phyloP scores from a whole-genome alignment of 1,140 invertebrate genomes.

The Antheraea pernyi region DNA sequence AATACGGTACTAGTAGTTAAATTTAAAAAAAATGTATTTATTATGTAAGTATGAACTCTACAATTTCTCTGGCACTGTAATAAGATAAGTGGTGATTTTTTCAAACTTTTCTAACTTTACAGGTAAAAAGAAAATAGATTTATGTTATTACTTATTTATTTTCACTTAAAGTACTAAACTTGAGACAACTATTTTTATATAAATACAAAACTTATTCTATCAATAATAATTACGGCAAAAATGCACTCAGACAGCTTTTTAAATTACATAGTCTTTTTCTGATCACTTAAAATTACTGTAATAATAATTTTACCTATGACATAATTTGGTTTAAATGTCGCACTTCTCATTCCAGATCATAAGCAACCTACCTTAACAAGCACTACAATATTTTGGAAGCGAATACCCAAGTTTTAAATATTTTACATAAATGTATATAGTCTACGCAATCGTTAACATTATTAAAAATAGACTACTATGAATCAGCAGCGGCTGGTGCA shows the following conservation, averaged over 20 bases:
- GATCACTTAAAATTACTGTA: constrained; percentile 23
- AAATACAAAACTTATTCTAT: constrained; percentile 25
- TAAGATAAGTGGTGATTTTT: background rate
- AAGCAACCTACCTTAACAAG: constrained; percentile 6
- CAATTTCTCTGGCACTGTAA: too few relatives aligned
- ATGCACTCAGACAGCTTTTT: constrained; percentile 22
- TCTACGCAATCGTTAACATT: background rate
- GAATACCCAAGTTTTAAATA: constrained; percentile 3
- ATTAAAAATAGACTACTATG: constrained; percentile 33
- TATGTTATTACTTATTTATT: background rate
- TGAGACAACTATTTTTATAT: constrained; percentile 10
- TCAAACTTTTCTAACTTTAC: background rate
- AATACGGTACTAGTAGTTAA: too few relatives aligned
- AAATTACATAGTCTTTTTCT: constrained; percentile 22
- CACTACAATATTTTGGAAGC: constrained; percentile 24
- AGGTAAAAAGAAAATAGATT: background rate
- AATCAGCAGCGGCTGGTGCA: constrained; percentile 81
- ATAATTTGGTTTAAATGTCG: constrained; percentile 5
- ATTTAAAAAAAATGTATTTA: too few relatives aligned
- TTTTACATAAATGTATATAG: background rate
- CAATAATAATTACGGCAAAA: constrained; percentile 26
- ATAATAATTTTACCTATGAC: constrained; percentile 6
- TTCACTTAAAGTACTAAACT: constrained; percentile 5
- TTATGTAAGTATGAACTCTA: too few relatives aligned
- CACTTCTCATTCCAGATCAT: constrained; percentile 5